Conservation (phyloP, 2,888 invertebrate species). For the Agrochola circellaris region DNA sequence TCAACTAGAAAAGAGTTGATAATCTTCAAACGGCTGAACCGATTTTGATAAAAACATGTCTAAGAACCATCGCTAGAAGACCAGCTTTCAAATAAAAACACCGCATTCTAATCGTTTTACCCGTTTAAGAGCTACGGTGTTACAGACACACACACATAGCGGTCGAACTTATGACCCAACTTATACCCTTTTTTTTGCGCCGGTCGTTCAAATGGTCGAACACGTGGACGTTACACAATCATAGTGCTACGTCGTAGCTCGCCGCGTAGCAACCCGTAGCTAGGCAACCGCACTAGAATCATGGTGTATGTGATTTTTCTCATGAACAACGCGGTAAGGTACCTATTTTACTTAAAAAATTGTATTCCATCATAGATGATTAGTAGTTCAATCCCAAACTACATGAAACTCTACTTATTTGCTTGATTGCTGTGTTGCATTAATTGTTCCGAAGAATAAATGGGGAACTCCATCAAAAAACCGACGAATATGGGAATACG, state of each 20-base stretch:
- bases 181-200: too few relatives aligned
- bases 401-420: neutral
- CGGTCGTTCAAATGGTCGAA: too few relatives aligned
- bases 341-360: neutral
- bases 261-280: constrained; percentile 10
- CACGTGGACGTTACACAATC: neutral
- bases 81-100: too few relatives aligned
- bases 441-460: neutral
- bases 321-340: neutral
- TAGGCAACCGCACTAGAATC: neutral
- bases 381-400: neutral
- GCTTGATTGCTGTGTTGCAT: neutral
- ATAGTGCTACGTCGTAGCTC: constrained; percentile 35
- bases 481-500: neutral
- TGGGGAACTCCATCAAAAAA: neutral
- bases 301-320: neutral
- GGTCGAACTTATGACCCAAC: too few relatives aligned
- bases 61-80: too few relatives aligned
- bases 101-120: too few relatives aligned
- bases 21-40: too few relatives aligned
- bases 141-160: too few relatives aligned
- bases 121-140: too few relatives aligned
- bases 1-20: too few relatives aligned
- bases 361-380: neutral
- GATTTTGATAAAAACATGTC: too few relatives aligned